Percentiles rank a stretch among this genome's conserved stretches.
These are phyloP conservation scores for Glaucidium brasilianum DNA, from an alignment of 2,113 vertebrate genomes.

Conservation along the genomic window DNA sequence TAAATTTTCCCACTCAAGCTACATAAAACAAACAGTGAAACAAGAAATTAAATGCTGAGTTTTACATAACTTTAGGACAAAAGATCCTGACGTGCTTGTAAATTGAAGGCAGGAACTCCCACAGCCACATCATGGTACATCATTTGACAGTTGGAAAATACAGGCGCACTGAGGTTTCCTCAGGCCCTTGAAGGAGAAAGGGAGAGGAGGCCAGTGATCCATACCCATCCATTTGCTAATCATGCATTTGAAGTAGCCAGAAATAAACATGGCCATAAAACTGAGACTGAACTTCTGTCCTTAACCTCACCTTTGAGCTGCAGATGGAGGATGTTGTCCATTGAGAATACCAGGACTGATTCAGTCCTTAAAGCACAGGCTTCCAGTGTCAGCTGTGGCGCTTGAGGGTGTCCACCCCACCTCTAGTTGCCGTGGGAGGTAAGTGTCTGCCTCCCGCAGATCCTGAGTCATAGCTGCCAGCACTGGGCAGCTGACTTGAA, in stretches of 20 bases:
- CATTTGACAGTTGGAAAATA: neutral
- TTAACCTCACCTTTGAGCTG: neutral
- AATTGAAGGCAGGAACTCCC: neutral
- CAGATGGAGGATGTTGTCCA: neutral
- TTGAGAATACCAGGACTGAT: neutral
- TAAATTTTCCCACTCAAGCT: neutral
- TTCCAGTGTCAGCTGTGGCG: neutral
- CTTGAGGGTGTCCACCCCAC: accelerated
- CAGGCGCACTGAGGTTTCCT: neutral
- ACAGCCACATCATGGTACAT: neutral
- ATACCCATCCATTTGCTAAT: neutral
- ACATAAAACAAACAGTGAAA: neutral
- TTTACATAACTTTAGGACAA: neutral
- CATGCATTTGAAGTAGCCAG: neutral
- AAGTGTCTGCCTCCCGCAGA: neutral
- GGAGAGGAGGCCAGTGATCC: neutral
- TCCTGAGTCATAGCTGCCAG: neutral
- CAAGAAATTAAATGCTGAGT: neutral
- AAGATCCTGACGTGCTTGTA: neutral
- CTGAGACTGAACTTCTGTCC: neutral
- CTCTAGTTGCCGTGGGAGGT: neutral
- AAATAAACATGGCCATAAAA: neutral
- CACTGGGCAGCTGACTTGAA: neutral
- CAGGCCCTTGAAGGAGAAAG: neutral
- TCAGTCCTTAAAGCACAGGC: neutral